These are phyloP conservation scores for Telmatherina bonti DNA, from an alignment of 2,797 vertebrate species.

Conservation along the genomic window DNA sequence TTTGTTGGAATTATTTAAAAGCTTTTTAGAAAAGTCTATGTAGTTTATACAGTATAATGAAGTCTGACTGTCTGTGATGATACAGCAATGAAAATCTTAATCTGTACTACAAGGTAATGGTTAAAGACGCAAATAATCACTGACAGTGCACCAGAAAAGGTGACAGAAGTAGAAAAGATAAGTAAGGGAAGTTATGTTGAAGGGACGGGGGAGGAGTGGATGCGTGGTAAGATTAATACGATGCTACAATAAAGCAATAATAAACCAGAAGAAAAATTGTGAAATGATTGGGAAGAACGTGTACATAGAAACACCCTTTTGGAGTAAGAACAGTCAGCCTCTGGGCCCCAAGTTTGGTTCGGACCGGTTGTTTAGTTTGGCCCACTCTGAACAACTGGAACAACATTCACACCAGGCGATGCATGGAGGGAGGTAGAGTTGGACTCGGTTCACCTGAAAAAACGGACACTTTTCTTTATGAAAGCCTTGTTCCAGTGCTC, in stretches of 20 bases:
- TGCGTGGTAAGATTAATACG: neutral
- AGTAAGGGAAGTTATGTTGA: constrained; percentile 17
- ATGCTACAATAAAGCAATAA: neutral
- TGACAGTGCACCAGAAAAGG: constrained; percentile 26
- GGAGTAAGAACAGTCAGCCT: constrained; percentile 13
- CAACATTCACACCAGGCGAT: constrained; percentile 64
- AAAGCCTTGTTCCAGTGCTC: constrained; percentile 30
- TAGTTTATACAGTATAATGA: neutral
- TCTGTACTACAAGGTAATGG: constrained; percentile 36
- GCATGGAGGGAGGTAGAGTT: constrained; percentile 55
- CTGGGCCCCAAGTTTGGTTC: constrained; percentile 23
- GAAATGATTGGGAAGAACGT: constrained; percentile 16
- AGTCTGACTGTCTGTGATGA: constrained; percentile 1
- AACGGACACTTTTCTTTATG: constrained; percentile 35
- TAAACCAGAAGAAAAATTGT: neutral
- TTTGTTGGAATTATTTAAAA: constrained; percentile 13
- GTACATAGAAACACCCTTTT: constrained; percentile 30
- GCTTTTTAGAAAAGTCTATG: neutral
- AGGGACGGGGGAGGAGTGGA: constrained; percentile 3
- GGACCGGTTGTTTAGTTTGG: constrained; percentile 70
- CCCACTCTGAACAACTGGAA: constrained; percentile 56
- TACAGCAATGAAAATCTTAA: neutral
- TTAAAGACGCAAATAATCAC: constrained; percentile 24
- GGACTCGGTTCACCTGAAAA: constrained; percentile 62
- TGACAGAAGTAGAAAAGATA: constrained; percentile 26